Conservation (phyloP, 2,888 invertebrate species). For the Parnassius smintheus region DNA sequence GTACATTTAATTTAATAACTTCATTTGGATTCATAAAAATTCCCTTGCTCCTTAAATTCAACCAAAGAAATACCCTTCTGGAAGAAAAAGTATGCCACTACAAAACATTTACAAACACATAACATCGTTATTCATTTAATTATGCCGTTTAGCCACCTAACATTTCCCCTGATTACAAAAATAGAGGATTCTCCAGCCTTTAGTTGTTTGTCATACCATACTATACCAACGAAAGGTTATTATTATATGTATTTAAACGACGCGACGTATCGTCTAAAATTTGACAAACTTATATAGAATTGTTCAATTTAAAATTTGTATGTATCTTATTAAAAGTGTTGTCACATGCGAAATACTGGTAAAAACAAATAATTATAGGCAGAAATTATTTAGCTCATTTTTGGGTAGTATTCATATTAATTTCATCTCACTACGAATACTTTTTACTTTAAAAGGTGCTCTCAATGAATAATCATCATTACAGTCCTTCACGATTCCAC, state of each 20-base stretch:
- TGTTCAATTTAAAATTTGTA: conserved; percentile 11
- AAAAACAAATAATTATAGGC: too few relatives aligned
- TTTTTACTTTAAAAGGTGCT: too few relatives aligned
- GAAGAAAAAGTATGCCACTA: not conserved
- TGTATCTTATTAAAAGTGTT: conserved; percentile 11
- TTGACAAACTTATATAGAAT: conserved; percentile 26
- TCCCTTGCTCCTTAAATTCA: too few relatives aligned
- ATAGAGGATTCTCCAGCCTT: conserved; percentile 53
- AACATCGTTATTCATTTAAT: conserved; percentile 42
- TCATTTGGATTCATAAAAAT: too few relatives aligned
- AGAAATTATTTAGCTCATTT: too few relatives aligned
- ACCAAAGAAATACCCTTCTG: not conserved
- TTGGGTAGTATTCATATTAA: too few relatives aligned
- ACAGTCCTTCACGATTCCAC: too few relatives aligned
- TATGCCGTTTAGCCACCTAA: conserved; percentile 73
- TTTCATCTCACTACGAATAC: too few relatives aligned
- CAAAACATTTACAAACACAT: conserved; percentile 28
- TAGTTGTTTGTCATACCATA: conserved; percentile 3
- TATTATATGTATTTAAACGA: conserved; percentile 10
- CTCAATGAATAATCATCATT: too few relatives aligned
- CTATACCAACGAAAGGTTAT: conserved; percentile 12
- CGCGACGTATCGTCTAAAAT: conserved; percentile 17
- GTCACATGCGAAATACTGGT: conserved; percentile 11
- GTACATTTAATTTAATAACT: too few relatives aligned
- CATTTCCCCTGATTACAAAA: conserved; percentile 59